Conservation (phyloP, 2,888 invertebrate genomes). For the Parnassius apollo region DNA sequence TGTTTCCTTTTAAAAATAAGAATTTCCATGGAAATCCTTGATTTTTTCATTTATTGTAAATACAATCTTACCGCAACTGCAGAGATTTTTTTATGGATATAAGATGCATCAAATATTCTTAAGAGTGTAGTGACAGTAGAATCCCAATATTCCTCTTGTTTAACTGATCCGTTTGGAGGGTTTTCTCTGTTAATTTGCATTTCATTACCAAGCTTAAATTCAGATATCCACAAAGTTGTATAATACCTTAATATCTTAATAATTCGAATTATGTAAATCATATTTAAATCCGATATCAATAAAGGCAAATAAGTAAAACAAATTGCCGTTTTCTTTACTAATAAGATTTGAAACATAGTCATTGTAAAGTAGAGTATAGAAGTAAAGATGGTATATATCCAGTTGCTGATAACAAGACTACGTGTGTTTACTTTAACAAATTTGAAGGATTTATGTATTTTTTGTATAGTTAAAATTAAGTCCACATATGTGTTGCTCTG, state of each 20-base stretch:
- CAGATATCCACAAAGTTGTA: not conserved
- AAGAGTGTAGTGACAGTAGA: not conserved
- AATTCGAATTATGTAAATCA: constrained; percentile 9
- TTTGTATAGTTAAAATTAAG: constrained; percentile 8
- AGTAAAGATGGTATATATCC: not conserved
- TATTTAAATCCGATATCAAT: constrained; percentile 3
- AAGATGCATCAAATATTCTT: constrained; percentile 1
- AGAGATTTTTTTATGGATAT: not conserved
- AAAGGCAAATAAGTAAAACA: not conserved
- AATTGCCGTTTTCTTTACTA: not conserved
- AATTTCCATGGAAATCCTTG: no score
- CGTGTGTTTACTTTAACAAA: not conserved
- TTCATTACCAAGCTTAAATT: no score
- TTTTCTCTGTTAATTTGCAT: not conserved
- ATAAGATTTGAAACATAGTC: not conserved
- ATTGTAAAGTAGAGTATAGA: not conserved
- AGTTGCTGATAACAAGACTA: not conserved
- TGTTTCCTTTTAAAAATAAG: no score
- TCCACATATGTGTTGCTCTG: constrained; percentile 2
- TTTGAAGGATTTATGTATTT: not conserved
- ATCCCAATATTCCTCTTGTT: constrained; percentile 2
- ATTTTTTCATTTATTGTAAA: no score
- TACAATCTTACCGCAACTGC: constrained; percentile 1
- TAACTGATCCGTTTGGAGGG: not conserved
- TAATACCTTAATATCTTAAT: not conserved